These are phyloP conservation scores for Aurelia coerulea DNA, from an alignment of 30 jellyfish, hydroid and myxozoan species.

Conservation along the genomic window DNA sequence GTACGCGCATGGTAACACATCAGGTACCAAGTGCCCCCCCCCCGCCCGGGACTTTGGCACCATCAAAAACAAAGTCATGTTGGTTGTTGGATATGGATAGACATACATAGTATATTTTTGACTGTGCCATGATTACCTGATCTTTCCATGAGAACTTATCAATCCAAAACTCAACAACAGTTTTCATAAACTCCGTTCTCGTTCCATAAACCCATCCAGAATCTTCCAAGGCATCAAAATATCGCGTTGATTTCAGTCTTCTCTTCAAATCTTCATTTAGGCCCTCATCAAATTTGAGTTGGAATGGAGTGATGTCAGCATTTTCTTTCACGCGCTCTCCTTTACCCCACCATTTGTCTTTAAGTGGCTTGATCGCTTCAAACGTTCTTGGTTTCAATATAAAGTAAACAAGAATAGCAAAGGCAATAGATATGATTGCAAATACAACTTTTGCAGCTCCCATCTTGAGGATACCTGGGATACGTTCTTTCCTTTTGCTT, in stretches of 20 bases:
- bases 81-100: too few relatives aligned
- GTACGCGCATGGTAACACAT: too few relatives aligned
- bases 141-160: conserved; percentile 51
- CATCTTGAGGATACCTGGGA: conserved; percentile 1
- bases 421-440: conserved; percentile 13
- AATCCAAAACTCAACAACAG: conserved; percentile 48
- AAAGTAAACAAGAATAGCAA: conserved; percentile 21
- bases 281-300: conserved; percentile 1
- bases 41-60: too few relatives aligned
- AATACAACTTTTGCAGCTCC: conserved; percentile 9
- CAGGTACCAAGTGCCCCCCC: too few relatives aligned
- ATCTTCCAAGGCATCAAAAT: conserved; percentile 49
- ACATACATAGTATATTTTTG: too few relatives aligned
- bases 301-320: conserved; percentile 43
- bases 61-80: too few relatives aligned
- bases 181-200: conserved; percentile 50
- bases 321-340: conserved; percentile 42
- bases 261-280: conserved; percentile 5
- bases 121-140: conserved; percentile 31
- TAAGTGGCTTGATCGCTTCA: conserved; percentile 26
- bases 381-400: background rate
- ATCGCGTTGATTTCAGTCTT: conserved; percentile 33
- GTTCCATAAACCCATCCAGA: conserved; percentile 49
- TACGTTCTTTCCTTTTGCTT: background rate
- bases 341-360: conserved; percentile 68